Evolutionary conservation across 2,113 vertebrate genomes (phyloP).

Genomic region (Mobula birostris): DNA sequence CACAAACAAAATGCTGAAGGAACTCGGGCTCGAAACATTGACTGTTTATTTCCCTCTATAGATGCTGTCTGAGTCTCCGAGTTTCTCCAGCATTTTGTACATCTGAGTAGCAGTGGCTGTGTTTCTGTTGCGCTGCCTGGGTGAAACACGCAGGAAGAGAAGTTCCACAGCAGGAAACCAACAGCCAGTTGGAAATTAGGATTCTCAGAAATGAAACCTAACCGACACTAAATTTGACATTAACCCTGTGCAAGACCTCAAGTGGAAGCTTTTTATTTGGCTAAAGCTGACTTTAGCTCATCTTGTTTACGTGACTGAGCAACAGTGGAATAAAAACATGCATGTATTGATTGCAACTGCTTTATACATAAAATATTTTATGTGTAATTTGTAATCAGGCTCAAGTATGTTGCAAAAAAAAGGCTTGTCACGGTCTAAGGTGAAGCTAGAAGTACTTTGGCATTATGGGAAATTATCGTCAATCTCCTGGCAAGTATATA

Average conservation of each 20-base stretch:
- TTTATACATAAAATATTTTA: neutral
- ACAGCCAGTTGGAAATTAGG: neutral
- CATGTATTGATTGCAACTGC: neutral
- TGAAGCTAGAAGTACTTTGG: neutral
- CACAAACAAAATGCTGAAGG: no score
- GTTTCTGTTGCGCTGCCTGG: neutral
- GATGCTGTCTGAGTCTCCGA: no score
- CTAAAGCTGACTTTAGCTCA: neutral
- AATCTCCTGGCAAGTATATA: no score
- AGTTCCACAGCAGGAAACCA: neutral
- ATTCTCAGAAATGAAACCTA: neutral
- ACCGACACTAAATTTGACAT: neutral
- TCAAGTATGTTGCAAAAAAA: neutral
- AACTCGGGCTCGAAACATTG: no score
- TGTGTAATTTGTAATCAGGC: neutral
- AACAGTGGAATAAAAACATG: neutral
- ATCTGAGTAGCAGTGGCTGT: neutral
- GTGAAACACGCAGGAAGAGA: neutral
- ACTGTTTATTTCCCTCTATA: no score
- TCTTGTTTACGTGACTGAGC: neutral
- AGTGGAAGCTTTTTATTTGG: neutral
- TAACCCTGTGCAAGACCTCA: neutral
- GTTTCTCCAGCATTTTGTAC: no score
- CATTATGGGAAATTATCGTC: neutral
- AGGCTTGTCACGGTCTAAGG: neutral